Percentiles rank a stretch among this genome's conserved stretches.
Conservation (phyloP, 2,888 invertebrate species). For the Lycia hirtaria region DNA sequence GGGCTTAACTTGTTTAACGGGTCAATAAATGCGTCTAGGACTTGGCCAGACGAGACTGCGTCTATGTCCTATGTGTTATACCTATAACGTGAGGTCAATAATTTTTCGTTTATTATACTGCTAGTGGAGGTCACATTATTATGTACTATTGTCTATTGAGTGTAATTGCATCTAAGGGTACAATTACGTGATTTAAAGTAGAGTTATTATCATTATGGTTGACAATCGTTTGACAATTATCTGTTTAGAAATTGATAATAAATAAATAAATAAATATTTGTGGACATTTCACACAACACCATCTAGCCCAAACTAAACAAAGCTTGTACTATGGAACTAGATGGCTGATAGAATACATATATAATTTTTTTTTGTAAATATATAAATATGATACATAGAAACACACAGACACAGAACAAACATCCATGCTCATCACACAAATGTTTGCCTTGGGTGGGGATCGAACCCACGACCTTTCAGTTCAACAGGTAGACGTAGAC, state of each 20-base stretch:
- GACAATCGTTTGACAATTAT: slow-evolving; percentile 22
- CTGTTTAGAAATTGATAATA: slow-evolving; percentile 20
- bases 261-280: background rate
- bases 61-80: background rate
- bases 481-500: no score
- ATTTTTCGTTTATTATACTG: slow-evolving; percentile 28
- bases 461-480: no score
- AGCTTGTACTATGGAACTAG: no score
- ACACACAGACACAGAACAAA: no score
- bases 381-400: no score
- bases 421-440: no score
- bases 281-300: no score
- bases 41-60: slow-evolving; percentile 59
- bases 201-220: slow-evolving; percentile 23
- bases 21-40: slow-evolving; percentile 69
- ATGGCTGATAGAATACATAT: no score
- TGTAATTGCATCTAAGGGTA: slow-evolving; percentile 17
- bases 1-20: slow-evolving; percentile 65
- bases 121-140: slow-evolving; percentile 22
- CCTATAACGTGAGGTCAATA: slow-evolving; percentile 1
- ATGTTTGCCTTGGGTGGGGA: no score
- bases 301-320: no score
- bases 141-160: slow-evolving; percentile 25
- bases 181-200: slow-evolving; percentile 28
- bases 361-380: no score